Conservation (phyloP, 2,888 invertebrate species). For the Hypsopygia costalis region DNA sequence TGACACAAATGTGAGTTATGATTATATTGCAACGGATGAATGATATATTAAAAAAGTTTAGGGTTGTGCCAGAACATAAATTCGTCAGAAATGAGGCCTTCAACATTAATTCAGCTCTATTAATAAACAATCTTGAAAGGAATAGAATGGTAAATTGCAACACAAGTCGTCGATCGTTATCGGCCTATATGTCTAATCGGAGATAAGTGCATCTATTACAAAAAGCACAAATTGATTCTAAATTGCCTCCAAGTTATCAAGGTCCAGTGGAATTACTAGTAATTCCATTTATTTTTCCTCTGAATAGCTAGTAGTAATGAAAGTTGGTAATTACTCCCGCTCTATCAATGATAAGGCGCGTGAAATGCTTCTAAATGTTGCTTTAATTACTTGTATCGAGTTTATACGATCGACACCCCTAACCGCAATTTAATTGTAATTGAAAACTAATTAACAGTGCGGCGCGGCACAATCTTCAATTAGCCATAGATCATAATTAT, state of each 20-base stretch:
- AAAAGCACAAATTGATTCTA: background rate
- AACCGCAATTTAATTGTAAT: slow-evolving; percentile 53
- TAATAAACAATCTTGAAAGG: background rate
- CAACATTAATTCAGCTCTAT: too few species aligned
- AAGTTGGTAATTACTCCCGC: slow-evolving; percentile 25
- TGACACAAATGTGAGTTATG: too few species aligned
- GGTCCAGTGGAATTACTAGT: background rate
- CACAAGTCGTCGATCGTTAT: background rate
- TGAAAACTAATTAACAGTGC: slow-evolving; percentile 49
- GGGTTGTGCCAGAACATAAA: too few species aligned
- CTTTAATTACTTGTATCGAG: slow-evolving; percentile 46
- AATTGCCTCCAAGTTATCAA: background rate
- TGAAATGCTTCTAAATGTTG: slow-evolving; percentile 34
- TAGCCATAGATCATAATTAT: slow-evolving; percentile 44
- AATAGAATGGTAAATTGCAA: background rate
- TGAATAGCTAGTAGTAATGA: slow-evolving; percentile 9
- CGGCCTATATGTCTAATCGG: background rate
- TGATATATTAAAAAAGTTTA: too few species aligned
- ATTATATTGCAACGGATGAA: too few species aligned
- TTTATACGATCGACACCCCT: slow-evolving; percentile 33
- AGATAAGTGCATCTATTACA: slow-evolving; percentile 1
- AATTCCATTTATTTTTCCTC: slow-evolving; percentile 2
- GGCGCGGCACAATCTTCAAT: slow-evolving; percentile 43
- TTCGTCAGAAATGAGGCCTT: too few species aligned
- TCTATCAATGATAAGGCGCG: slow-evolving; percentile 30